phyloP scores from a whole-genome alignment of 2,797 vertebrate genomes.

The Tympanoctomys barrerae region DNA sequence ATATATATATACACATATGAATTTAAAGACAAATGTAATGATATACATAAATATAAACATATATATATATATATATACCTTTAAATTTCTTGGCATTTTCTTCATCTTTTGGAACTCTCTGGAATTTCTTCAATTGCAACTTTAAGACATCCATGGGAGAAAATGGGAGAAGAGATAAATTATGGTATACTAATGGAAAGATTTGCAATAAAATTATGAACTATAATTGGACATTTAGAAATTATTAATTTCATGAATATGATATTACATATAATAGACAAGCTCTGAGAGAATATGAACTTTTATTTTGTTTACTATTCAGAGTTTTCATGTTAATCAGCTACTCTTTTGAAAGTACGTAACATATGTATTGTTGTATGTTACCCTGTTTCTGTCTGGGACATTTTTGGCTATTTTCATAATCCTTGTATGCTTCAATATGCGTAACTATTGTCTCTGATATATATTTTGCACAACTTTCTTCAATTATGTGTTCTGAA shows the following conservation, averaged over 20 bases:
- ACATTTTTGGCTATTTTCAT: not conserved
- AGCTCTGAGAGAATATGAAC: not conserved
- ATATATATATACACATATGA: too few species aligned
- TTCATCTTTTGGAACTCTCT: not conserved
- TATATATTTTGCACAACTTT: not conserved
- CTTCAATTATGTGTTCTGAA: constrained; percentile 47
- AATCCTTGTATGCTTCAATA: not conserved
- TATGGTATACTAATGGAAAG: not conserved
- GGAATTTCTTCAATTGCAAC: not conserved
- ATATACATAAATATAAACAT: too few species aligned
- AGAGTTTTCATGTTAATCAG: not conserved
- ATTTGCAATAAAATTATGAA: not conserved
- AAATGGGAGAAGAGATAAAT: not conserved
- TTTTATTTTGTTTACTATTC: not conserved
- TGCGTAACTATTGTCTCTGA: not conserved
- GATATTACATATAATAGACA: not conserved
- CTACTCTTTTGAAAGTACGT: too few species aligned
- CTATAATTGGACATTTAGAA: not conserved
- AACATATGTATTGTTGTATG: too few species aligned
- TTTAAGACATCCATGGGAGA: not conserved
- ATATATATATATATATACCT: not conserved
- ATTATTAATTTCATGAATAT: not conserved
- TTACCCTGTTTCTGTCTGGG: too few species aligned
- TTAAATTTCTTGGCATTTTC: not conserved
- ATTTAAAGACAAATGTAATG: too few species aligned